phyloP scores from a whole-genome alignment of 2,888 invertebrate genomes.

The Argyresthia albistria region DNA sequence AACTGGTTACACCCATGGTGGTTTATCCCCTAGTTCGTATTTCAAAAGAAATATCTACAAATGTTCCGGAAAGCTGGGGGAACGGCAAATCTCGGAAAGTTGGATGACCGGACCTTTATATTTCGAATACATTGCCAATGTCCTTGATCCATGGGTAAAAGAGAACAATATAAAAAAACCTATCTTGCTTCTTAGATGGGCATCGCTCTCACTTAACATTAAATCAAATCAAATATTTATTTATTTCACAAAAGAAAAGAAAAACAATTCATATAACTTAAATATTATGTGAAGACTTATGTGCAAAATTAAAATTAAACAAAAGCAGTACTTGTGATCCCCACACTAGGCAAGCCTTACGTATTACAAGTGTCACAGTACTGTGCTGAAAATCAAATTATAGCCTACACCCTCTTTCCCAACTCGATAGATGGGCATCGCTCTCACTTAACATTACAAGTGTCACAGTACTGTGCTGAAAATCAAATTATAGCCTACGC shows the following conservation, averaged over 20 bases:
- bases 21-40: constrained; percentile 9
- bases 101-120: constrained; percentile 37
- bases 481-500: too few relatives aligned
- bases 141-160: constrained; percentile 28
- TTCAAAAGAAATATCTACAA: constrained; percentile 10
- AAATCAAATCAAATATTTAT: too few relatives aligned
- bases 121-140: constrained; percentile 33
- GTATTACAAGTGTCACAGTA: constrained; percentile 26
- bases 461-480: constrained; percentile 29
- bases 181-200: constrained; percentile 36
- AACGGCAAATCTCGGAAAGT: constrained; percentile 30
- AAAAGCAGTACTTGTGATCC: too few relatives aligned
- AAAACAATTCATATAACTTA: too few relatives aligned
- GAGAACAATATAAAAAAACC: constrained; percentile 24
- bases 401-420: too few relatives aligned
- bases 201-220: constrained; percentile 35
- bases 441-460: constrained; percentile 30
- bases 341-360: too few relatives aligned
- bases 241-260: too few relatives aligned
- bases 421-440: constrained; percentile 37
- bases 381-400: constrained; percentile 29
- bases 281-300: too few relatives aligned
- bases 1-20: constrained; percentile 10
- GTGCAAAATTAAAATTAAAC: too few relatives aligned
- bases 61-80: constrained; percentile 24